Evolutionary conservation across 2,113 vertebrate species (phyloP).

Genomic region (Cephalopholis sonnerati): DNA sequence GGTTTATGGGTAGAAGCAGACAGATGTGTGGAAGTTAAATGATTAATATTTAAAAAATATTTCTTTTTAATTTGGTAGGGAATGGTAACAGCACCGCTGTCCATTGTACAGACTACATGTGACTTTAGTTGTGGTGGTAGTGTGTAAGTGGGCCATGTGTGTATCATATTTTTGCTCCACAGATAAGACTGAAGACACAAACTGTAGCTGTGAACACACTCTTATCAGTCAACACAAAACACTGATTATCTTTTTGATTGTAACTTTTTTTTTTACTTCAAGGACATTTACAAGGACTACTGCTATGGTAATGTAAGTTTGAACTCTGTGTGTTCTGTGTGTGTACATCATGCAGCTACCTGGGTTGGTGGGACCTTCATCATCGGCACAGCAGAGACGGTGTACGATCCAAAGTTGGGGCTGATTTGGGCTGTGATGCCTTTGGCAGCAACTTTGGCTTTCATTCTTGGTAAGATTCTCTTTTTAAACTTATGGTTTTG

Average conservation of each 20-base stretch:
- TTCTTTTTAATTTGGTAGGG: too few species aligned
- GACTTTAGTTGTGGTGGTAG: too few species aligned
- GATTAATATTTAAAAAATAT: too few species aligned
- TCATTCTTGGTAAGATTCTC: slow-evolving; percentile 24
- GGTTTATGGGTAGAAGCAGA: too few species aligned
- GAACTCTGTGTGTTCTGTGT: background rate
- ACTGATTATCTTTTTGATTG: background rate
- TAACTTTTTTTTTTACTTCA: background rate
- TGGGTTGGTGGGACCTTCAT: slow-evolving; percentile 64
- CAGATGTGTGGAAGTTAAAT: too few species aligned
- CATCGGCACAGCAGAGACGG: slow-evolving; percentile 48
- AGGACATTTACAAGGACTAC: background rate
- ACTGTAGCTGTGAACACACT: background rate
- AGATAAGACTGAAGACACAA: background rate
- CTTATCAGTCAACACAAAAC: background rate
- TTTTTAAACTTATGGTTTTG: background rate
- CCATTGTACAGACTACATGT: too few species aligned
- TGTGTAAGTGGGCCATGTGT: too few species aligned
- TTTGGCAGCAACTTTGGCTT: slow-evolving; percentile 16
- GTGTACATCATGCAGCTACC: slow-evolving; percentile 27
- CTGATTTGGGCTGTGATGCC: slow-evolving; percentile 51
- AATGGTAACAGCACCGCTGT: too few species aligned
- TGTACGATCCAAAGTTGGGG: slow-evolving; percentile 41
- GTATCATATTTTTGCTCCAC: background rate
- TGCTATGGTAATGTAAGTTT: background rate